Conservation (phyloP, 2,888 invertebrate species). For the Hofmannophila pseudospretella region DNA sequence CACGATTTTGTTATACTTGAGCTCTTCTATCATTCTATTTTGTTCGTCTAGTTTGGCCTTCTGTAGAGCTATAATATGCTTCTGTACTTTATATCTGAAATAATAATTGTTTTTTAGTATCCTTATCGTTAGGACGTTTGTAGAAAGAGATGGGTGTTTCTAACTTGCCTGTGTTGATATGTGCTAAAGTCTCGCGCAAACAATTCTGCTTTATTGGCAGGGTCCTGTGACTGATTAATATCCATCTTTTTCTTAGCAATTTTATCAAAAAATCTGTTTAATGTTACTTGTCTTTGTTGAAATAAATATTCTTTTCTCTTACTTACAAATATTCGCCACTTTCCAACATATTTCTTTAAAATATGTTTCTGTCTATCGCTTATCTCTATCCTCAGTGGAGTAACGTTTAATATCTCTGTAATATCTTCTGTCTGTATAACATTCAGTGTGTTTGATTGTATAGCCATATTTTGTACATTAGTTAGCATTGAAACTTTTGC, state of each 20-base stretch:
- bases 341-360: conserved; percentile 44
- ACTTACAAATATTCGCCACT: conserved; percentile 49
- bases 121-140: too few relatives aligned
- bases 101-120: too few relatives aligned
- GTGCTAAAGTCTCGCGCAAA: conserved; percentile 51
- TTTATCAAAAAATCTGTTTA: conserved; percentile 59
- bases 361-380: conserved; percentile 32
- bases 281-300: conserved; percentile 44
- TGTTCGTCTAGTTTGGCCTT: conserved; percentile 84
- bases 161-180: conserved; percentile 59
- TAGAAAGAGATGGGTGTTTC: too few relatives aligned
- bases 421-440: conserved; percentile 11
- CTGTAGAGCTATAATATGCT: conserved; percentile 84
- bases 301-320: conserved; percentile 36
- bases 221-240: conserved; percentile 25
- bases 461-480: background rate
- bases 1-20: conserved; percentile 83
- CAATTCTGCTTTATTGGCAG: conserved; percentile 40
- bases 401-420: conserved; percentile 37
- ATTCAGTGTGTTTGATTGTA: conserved; percentile 8
- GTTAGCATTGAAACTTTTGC: too few relatives aligned
- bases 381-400: conserved; percentile 39
- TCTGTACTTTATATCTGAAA: conserved; percentile 81
- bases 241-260: conserved; percentile 51
- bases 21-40: conserved; percentile 83